Evolutionary conservation across 1,140 invertebrate species (phyloP).

Genomic region (Meloidogyne hapla): DNA sequence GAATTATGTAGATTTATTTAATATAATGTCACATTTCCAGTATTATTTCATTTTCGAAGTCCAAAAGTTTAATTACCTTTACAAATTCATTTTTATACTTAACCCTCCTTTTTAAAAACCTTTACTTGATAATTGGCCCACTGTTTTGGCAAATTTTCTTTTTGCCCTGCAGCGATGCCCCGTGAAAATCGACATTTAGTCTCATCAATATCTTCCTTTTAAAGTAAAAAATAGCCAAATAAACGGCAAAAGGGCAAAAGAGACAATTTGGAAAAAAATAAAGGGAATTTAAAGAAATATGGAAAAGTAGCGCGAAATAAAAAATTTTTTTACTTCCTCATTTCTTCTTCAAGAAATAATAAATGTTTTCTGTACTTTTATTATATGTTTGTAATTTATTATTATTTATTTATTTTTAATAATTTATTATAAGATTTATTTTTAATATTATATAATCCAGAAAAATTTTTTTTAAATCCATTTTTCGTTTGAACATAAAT

Average conservation of each 20-base stretch:
- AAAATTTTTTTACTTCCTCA: conserved; percentile 6
- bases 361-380: conserved; percentile 6
- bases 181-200: neutral
- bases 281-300: neutral
- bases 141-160: neutral
- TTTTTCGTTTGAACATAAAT: too few species aligned
- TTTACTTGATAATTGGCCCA: neutral
- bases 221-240: neutral
- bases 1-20: too few species aligned
- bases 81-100: too few species aligned
- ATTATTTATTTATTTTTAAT: neutral
- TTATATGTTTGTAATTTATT: neutral
- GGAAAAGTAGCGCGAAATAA: neutral
- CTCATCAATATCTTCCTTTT: neutral
- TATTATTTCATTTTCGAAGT: too few species aligned
- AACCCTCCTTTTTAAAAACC: neutral
- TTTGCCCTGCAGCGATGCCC: neutral
- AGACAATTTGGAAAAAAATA: neutral
- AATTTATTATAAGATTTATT: neutral
- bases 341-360: neutral
- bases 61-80: too few species aligned
- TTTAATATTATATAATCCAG: too few species aligned
- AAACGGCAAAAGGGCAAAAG: neutral
- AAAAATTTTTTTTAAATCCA: too few species aligned
- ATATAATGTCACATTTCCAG: too few species aligned